phyloP scores from a whole-genome alignment of 2,113 vertebrate genomes.

The Apus apus region DNA sequence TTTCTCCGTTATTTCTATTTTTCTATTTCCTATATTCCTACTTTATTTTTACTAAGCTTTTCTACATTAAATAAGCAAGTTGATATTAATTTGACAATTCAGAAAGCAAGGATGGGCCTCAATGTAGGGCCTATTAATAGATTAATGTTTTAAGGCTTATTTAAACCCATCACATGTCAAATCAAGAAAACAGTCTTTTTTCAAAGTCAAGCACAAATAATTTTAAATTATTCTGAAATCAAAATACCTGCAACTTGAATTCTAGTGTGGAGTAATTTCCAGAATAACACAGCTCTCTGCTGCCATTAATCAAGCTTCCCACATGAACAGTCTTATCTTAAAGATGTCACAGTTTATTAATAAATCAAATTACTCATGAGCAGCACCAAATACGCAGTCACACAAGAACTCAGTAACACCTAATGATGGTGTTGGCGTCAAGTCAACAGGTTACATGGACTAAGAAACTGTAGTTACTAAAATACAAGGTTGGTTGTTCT shows the following conservation, averaged over 20 bases:
- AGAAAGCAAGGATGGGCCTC: background rate
- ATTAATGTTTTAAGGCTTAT: background rate
- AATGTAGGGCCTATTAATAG: background rate
- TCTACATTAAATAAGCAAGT: background rate
- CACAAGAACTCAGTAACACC: background rate
- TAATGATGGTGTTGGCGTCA: background rate
- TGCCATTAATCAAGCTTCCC: background rate
- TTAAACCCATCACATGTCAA: background rate
- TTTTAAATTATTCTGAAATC: background rate
- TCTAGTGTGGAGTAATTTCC: background rate
- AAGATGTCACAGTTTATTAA: slow-evolving; percentile 11
- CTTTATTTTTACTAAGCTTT: background rate
- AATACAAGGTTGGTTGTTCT: background rate
- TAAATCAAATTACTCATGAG: slow-evolving; percentile 9
- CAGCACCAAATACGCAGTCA: background rate
- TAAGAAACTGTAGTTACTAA: background rate
- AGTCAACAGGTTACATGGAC: background rate
- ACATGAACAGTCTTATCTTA: background rate
- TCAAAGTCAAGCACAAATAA: background rate
- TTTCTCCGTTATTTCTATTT: background rate
- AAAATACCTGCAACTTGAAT: background rate
- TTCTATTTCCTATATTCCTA: background rate
- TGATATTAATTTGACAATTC: background rate
- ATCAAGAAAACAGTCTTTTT: background rate
- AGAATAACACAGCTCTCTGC: background rate